Evolutionary conservation across 2,797 vertebrate genomes (phyloP), one percentile per base, ranked within the genome.

Genomic region (Sebastes kiyomatsui): DNA sequence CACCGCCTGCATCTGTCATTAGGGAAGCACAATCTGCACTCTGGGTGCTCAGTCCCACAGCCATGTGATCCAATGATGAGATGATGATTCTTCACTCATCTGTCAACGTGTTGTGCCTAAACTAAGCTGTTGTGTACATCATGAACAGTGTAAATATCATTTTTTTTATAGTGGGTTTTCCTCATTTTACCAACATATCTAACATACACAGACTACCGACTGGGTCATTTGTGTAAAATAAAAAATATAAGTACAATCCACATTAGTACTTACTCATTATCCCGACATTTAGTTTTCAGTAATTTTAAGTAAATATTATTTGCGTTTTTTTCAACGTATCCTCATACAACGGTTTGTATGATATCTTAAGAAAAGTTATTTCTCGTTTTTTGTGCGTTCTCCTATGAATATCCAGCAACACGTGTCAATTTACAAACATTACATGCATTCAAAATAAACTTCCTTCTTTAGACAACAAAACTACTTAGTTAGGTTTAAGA

Each of bases 21-120:
- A 49, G 32, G 13, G 58, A 60, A 38, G 28, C 46, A 56, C 55
- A 71, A 52, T 66, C 52, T 71, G 80, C 60, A 72, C 79, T 72
- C 28, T 16, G 20, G 54, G 35, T 25, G 65, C 69, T 75, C 80
- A 22, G 59, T n/a, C n/a, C 72, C 18, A 2, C 3, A 27, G 32
- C 7, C 42, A 59, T 64, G 49, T 68, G 61, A 80, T 65, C 66
- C 38, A 33, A 14, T 22, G 7, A 58, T 46, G 33, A 25, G 69
- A 72, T 22, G 42, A 77, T 18, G 65, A 46, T 22, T 64, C 33
- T 62, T 28, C 46, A 76, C 38, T 46, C 56, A 30, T 78, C 28
- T 27, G 42, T 49, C 30, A 23, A 20, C 12, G 20, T n/a, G 33
- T 18, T 46, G 38, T 49, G 20, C 13, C 16, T 22, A 33, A 58